These are phyloP conservation scores for Alces alces DNA, from an alignment of 2,113 vertebrate species.

Conservation along the genomic window DNA sequence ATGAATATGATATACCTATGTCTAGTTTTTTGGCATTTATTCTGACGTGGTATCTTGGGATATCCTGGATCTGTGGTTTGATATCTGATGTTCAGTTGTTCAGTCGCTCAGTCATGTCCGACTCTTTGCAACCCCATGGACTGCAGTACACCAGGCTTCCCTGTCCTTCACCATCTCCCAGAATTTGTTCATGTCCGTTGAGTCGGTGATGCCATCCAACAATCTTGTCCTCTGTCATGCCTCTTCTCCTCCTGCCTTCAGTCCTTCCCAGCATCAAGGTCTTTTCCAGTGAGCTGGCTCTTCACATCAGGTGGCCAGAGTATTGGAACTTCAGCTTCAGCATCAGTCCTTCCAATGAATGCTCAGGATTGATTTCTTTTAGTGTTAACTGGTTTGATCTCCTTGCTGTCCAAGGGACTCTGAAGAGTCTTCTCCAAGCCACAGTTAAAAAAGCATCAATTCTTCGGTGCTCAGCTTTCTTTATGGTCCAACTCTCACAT, in stretches of 20 bases:
- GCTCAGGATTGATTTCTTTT: background rate
- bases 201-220: background rate
- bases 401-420: background rate
- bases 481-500: background rate
- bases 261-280: background rate
- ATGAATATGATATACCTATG: background rate
- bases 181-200: background rate
- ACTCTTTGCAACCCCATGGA: background rate
- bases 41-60: background rate
- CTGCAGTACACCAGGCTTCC: background rate
- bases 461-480: fast-evolving
- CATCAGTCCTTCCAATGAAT: background rate
- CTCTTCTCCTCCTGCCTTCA: background rate
- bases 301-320: background rate
- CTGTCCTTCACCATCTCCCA: background rate
- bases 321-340: background rate
- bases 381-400: background rate
- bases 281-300: background rate
- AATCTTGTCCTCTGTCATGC: background rate
- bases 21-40: background rate
- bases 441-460: background rate
- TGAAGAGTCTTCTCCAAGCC: background rate
- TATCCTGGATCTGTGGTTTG: background rate
- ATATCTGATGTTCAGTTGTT: background rate
- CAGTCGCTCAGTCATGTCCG: background rate